These are phyloP conservation scores for Timema cristinae DNA, from an alignment of 2,888 invertebrate genomes.

Conservation along the genomic window DNA sequence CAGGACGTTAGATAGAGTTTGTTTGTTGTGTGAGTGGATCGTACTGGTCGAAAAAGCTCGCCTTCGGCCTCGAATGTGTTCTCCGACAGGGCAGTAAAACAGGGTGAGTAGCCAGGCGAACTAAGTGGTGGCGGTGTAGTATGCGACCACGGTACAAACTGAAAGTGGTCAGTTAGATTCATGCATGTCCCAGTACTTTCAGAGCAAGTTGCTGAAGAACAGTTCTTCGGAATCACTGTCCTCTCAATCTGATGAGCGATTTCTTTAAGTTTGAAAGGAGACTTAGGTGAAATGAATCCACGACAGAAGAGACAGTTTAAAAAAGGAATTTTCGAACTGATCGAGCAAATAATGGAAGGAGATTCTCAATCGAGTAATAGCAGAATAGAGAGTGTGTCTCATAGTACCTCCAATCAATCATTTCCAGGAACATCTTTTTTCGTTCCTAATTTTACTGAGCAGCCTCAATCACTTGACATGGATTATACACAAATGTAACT, in stretches of 20 bases:
- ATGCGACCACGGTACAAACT: too few relatives aligned
- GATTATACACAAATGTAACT: slow-evolving; percentile 1
- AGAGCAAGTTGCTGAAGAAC: neutral
- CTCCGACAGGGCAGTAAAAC: too few relatives aligned
- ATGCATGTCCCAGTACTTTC: neutral
- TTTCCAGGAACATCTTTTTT: neutral
- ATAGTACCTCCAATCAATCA: neutral
- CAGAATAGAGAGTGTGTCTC: neutral
- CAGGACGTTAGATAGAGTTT: too few relatives aligned
- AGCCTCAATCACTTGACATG: neutral
- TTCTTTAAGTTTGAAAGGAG: slow-evolving; percentile 4
- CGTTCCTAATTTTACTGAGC: neutral
- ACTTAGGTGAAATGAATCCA: neutral
- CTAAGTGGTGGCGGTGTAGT: too few relatives aligned
- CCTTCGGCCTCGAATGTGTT: too few relatives aligned
- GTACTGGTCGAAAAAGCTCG: too few relatives aligned
- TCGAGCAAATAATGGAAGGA: slow-evolving; percentile 1
- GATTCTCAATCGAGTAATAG: neutral
- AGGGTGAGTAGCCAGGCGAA: too few relatives aligned
- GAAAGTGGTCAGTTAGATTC: neutral
- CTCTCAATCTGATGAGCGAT: neutral
- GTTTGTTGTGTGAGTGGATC: too few relatives aligned
- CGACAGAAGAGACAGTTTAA: slow-evolving; percentile 5
- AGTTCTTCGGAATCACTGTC: neutral
- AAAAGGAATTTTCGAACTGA: neutral